Percentiles rank a stretch among this genome's conserved stretches.
phyloP scores from a whole-genome alignment of 1,140 invertebrate genomes.

The Protaetia brevitarsis region DNA sequence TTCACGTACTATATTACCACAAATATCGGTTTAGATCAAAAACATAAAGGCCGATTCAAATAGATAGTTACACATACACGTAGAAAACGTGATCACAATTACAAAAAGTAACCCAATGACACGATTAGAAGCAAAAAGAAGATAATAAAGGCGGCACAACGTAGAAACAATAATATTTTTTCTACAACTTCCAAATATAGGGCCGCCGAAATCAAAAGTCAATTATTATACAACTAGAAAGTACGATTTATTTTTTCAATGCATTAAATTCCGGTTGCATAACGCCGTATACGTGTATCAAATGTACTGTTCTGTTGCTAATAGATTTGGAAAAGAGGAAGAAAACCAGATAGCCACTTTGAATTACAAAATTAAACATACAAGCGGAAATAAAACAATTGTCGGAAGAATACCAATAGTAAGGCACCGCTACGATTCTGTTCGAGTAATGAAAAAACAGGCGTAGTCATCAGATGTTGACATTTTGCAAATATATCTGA shows the following conservation, averaged over 20 bases:
- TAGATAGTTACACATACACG: not conserved
- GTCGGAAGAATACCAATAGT: not conserved
- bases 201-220: not conserved
- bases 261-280: not conserved
- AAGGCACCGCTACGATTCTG: no score
- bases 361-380: constrained; percentile 8
- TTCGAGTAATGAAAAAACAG: no score
- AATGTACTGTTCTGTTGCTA: not conserved
- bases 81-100: not conserved
- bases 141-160: not conserved
- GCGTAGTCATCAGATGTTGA: no score
- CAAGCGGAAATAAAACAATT: not conserved
- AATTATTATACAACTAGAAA: not conserved
- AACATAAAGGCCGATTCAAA: not conserved
- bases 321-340: constrained; percentile 8
- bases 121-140: not conserved
- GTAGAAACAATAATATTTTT: not conserved
- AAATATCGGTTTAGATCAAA: not conserved
- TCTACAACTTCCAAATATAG: constrained; percentile 3
- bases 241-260: not conserved
- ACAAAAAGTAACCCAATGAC: not conserved
- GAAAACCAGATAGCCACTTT: not conserved
- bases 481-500: no score
- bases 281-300: not conserved
- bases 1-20: no score